Conservation (phyloP, 2,888 invertebrate genomes). For the Synergus umbraculus region DNA sequence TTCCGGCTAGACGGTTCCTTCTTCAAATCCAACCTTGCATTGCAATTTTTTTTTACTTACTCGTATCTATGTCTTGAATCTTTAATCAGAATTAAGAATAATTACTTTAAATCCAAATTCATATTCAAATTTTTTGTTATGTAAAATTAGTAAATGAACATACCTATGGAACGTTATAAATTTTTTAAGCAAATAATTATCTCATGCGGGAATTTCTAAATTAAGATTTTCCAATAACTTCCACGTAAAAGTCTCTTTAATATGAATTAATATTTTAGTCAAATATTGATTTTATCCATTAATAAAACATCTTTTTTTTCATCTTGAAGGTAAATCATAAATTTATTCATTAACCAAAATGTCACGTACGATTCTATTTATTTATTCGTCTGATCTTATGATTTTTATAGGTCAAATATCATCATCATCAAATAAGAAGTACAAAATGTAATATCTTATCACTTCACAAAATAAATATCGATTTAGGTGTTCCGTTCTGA, state of each 20-base stretch:
- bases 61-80: slow-evolving; percentile 37
- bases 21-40: slow-evolving; percentile 44
- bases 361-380: slow-evolving; percentile 3
- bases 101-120: too few relatives aligned
- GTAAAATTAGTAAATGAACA: not conserved
- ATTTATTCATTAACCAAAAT: not conserved
- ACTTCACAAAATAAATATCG: slow-evolving; percentile 60
- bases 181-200: too few relatives aligned
- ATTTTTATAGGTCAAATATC: slow-evolving; percentile 26
- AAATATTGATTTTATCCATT: not conserved
- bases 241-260: too few relatives aligned
- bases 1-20: slow-evolving; percentile 59
- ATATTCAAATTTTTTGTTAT: not conserved
- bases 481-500: slow-evolving; percentile 62
- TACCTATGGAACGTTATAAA: too few relatives aligned
- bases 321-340: not conserved
- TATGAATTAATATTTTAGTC: too few relatives aligned
- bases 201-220: too few relatives aligned
- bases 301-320: not conserved
- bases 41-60: slow-evolving; percentile 48
- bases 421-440: slow-evolving; percentile 22
- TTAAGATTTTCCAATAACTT: too few relatives aligned
- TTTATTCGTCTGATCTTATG: slow-evolving; percentile 11
- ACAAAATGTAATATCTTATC: slow-evolving; percentile 53
- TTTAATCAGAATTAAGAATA: not conserved